Base-by-base conservation (phyloP, 2,113 vertebrate species). In the Phoxinus phoxinus region DNA sequence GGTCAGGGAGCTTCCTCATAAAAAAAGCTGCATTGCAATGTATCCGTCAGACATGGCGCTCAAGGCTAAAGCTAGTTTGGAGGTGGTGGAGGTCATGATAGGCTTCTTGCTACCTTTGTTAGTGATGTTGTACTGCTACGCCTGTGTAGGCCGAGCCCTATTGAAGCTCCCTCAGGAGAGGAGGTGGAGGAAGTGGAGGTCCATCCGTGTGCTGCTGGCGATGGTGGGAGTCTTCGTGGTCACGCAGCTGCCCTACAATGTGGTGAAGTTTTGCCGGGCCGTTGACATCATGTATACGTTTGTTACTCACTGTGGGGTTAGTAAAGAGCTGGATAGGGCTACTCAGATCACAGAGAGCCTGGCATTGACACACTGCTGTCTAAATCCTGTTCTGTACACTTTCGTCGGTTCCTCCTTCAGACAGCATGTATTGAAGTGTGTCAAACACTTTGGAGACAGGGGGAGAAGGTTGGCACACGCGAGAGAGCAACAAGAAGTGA, bases 181-280 rank as follows among this genome's bases (percentile, higher is more conserved):
- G 85, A 96, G 94, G 3, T 79, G 91, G 53, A 97, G 93, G 89
- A 97, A 94, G 80, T 92, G 94, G 80, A 92, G 86, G 79, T 93
- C 96, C 25, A 92, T 99, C 25, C 90, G 87, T 27, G 96, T 99
- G 35, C 92, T 99, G 59, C 85, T 98, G 13, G 92, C 92, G 5
- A 95, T 98, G 0, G 96, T 98, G 15, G 92, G 92, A 0, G 89
- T 95, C 53, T 99, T 99, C 84, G 92, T 99, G 23, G 63, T 94
- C 83, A 98, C 97, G 10, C 97, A 99, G 91, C 89, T 98, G 59
- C 98, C 97, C 3, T 99, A 97, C 69, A 99, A 98, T 56, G 86
- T 94, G 0, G 59, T 98, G 76, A 98, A 97, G 91, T 91, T 97
- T 86, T 97, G 95, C 85, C 89, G 92, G 46, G 94, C 95, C n/a